Conservation (phyloP, 2,797 vertebrate genomes). For the Coranthus polyacanthus region DNA sequence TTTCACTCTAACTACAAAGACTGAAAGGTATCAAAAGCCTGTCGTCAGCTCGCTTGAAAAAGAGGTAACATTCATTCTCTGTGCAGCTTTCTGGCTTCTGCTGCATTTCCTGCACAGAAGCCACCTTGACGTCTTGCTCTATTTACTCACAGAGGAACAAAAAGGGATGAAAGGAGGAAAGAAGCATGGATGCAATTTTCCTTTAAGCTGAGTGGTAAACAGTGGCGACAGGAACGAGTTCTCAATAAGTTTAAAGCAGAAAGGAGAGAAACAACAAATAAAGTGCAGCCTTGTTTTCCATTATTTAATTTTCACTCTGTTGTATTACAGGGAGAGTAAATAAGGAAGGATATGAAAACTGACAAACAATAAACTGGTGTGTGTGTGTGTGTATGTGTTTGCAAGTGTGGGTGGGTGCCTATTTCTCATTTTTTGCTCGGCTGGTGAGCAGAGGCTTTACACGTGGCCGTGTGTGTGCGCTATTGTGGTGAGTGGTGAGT, state of each 20-base stretch:
- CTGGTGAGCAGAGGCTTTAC: conserved; percentile 29
- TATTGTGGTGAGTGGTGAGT: conserved; percentile 39
- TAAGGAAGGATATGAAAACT: conserved; percentile 61
- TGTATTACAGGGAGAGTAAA: conserved; percentile 54
- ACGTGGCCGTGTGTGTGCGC: conserved; percentile 16
- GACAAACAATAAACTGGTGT: conserved; percentile 59
- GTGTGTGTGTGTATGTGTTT: conserved; percentile 41
- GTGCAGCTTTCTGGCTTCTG: background rate
- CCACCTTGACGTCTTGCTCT: conserved; percentile 5
- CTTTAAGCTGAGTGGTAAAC: conserved; percentile 49
- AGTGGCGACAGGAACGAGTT: conserved; percentile 62
- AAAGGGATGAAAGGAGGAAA: conserved; percentile 23
- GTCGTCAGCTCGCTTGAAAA: background rate
- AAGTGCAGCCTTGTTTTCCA: conserved; percentile 42
- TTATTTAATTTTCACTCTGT: conserved; percentile 57
- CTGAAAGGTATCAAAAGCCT: conserved; percentile 8
- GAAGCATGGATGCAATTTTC: conserved; percentile 41
- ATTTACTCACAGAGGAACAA: conserved; percentile 6
- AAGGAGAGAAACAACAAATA: conserved; percentile 55
- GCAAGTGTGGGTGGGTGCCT: conserved; percentile 45
- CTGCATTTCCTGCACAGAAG: background rate
- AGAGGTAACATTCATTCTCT: background rate
- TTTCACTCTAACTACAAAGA: conserved; percentile 25
- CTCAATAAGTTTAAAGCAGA: conserved; percentile 61
- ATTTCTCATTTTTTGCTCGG: conserved; percentile 21